Evolutionary conservation across 2,113 vertebrate species (phyloP).

Genomic region (Percina caprodes): DNA sequence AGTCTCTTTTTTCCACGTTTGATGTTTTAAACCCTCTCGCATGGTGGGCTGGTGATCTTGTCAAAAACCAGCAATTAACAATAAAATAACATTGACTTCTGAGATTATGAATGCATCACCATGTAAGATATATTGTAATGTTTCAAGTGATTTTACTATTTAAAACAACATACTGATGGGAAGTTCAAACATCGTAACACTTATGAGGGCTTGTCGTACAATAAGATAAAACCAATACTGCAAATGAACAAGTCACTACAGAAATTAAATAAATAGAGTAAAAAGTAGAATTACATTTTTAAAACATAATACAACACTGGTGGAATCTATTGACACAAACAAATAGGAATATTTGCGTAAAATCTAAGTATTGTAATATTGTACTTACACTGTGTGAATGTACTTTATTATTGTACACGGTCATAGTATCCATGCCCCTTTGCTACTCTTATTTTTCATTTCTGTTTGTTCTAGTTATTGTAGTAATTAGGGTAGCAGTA

Average conservation of each 20-base stretch:
- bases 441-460: not conserved
- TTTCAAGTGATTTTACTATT: not conserved
- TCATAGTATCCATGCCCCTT: not conserved
- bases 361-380: not conserved
- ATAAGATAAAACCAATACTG: not conserved
- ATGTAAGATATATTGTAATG: not conserved
- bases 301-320: not conserved
- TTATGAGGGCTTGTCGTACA: not conserved
- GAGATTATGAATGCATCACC: too few relatives aligned
- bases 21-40: not conserved
- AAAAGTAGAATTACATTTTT: not conserved
- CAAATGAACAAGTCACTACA: not conserved
- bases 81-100: not conserved
- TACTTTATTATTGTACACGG: not conserved
- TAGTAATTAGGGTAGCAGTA: slow-evolving; percentile 31
- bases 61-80: not conserved
- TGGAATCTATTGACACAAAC: not conserved
- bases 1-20: not conserved
- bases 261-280: not conserved
- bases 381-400: not conserved
- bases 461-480: slow-evolving; percentile 7
- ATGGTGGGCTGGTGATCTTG: not conserved
- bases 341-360: not conserved
- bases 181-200: not conserved
- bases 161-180: not conserved